Evolutionary conservation across 2,797 vertebrate genomes (phyloP).

Genomic region (Poeciliopsis turneri): DNA sequence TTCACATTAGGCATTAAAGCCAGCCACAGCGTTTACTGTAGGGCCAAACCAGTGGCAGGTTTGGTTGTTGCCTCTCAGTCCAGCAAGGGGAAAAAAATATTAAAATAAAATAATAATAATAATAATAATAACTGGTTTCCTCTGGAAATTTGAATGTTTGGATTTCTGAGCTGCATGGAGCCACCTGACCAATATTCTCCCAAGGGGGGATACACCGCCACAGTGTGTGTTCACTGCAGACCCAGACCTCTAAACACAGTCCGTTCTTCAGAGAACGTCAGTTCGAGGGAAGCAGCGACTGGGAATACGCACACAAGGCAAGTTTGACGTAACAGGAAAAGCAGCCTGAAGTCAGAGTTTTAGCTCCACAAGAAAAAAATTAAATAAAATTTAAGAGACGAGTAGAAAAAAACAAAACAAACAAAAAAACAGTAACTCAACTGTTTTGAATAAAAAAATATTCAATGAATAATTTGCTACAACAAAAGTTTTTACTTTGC

Average conservation of each 20-base stretch:
- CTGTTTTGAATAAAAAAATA: background rate
- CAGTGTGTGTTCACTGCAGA: background rate
- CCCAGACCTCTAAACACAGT: constrained; percentile 8
- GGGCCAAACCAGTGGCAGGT: constrained; percentile 54
- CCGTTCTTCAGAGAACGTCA: constrained; percentile 9
- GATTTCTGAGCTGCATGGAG: constrained; percentile 5
- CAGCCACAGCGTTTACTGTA: constrained; percentile 56
- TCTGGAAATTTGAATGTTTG: constrained; percentile 34
- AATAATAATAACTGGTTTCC: constrained; percentile 7
- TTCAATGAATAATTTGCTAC: constrained; percentile 18
- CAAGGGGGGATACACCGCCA: background rate
- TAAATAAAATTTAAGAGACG: constrained; percentile 22
- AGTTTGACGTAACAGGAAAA: background rate
- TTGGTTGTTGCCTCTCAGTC: constrained; percentile 49
- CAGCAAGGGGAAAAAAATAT: constrained; percentile 22
- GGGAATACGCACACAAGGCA: constrained; percentile 10
- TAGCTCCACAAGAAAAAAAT: background rate
- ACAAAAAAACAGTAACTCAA: constrained; percentile 14
- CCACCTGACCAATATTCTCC: constrained; percentile 5
- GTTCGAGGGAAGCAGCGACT: background rate
- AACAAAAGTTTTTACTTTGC: constrained; percentile 15
- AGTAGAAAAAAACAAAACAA: constrained; percentile 13
- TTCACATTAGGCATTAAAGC: constrained; percentile 71
- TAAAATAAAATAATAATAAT: background rate
- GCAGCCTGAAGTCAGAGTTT: constrained; percentile 11